phyloP scores from a whole-genome alignment of 2,797 vertebrate genomes.

The Thunnus albacares region DNA sequence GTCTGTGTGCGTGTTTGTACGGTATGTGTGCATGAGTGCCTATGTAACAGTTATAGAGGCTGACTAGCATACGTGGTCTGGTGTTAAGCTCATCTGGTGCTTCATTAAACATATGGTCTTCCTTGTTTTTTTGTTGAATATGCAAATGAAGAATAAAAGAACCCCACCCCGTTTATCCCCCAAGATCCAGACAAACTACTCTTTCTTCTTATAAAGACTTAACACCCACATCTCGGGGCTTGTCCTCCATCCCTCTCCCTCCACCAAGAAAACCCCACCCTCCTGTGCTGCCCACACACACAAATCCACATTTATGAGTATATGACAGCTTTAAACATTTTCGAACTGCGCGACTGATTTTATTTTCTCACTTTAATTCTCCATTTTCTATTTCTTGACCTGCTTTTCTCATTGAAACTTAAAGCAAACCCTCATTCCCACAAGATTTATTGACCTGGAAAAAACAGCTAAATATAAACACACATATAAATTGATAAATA shows the following conservation, averaged over 20 bases:
- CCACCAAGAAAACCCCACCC: conserved; percentile 10
- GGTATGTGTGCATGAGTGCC: conserved; percentile 43
- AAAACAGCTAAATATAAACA: neutral
- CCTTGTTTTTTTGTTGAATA: conserved; percentile 69
- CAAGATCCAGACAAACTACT: conserved; percentile 61
- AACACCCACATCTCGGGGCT: conserved; percentile 6
- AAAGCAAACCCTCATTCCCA: neutral
- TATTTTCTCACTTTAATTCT: neutral
- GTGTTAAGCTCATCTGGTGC: conserved; percentile 64
- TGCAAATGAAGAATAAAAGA: conserved; percentile 70
- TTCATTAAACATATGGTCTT: conserved; percentile 74
- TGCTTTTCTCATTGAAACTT: neutral
- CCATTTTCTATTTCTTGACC: neutral
- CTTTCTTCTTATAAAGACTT: conserved; percentile 36
- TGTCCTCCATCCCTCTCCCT: conserved; percentile 20
- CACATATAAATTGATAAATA: conserved; percentile 13
- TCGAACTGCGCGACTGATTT: neutral
- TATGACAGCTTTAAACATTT: conserved; percentile 2
- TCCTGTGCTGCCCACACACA: conserved; percentile 17
- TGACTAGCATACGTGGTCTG: conserved; percentile 31
- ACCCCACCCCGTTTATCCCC: conserved; percentile 14
- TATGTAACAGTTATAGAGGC: conserved; percentile 36
- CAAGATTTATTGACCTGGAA: neutral
- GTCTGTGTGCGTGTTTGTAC: conserved; percentile 18
- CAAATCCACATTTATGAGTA: conserved; percentile 15